These are phyloP conservation scores for Chironomus tentans DNA, from an alignment of 2,888 invertebrate species.

Conservation along the genomic window DNA sequence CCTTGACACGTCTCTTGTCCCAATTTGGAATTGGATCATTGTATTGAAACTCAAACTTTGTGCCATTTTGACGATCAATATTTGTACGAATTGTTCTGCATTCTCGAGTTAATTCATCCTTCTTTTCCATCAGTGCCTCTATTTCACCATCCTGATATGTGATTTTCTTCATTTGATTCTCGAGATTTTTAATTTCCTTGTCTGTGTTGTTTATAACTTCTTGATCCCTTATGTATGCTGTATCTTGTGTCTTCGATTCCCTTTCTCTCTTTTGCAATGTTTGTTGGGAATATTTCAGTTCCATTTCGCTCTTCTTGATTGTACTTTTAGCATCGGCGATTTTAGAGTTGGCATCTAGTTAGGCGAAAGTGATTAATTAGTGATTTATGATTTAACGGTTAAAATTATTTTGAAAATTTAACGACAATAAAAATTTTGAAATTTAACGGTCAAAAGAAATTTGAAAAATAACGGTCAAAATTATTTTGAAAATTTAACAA, in stretches of 20 bases:
- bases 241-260: conserved; percentile 57
- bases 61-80: conserved; percentile 35
- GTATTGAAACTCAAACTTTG: conserved; percentile 56
- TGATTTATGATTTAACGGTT: too few relatives aligned
- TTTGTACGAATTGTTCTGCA: conserved; percentile 44
- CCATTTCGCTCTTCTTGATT: conserved; percentile 68
- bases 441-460: too few relatives aligned
- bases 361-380: conserved; percentile 28
- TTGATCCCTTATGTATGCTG: conserved; percentile 58
- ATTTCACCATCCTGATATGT: conserved; percentile 54
- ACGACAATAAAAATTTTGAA: too few relatives aligned
- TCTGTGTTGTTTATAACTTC: conserved; percentile 48
- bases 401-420: too few relatives aligned
- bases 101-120: conserved; percentile 46
- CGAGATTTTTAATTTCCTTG: conserved; percentile 47
- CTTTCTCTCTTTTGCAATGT: conserved; percentile 55
- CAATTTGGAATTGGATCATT: conserved; percentile 68
- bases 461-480: too few relatives aligned
- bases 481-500: too few relatives aligned
- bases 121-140: conserved; percentile 46
- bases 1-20: conserved; percentile 56
- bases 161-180: conserved; percentile 42
- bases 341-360: conserved; percentile 61
- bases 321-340: conserved; percentile 70
- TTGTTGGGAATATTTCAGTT: conserved; percentile 52